Evolutionary conservation across 1,140 invertebrate species (phyloP).

Genomic region (Colletes latitarsis): DNA sequence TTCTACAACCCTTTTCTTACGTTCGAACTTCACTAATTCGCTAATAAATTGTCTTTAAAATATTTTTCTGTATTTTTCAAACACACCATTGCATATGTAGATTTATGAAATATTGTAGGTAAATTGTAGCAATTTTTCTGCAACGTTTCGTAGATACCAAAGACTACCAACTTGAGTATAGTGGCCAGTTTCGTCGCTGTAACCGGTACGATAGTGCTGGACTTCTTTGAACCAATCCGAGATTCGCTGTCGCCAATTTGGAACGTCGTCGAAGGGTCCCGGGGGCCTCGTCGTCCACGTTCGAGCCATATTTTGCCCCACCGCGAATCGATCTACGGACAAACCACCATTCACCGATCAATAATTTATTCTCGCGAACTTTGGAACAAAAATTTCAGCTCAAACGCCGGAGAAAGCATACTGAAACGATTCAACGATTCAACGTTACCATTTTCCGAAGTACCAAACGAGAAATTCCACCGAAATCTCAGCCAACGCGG

Average conservation of each 20-base stretch:
- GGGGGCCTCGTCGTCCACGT: conserved; percentile 89
- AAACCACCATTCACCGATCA: conserved; percentile 9
- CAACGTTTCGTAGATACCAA: neutral
- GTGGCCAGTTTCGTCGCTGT: conserved; percentile 87
- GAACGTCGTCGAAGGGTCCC: conserved; percentile 82
- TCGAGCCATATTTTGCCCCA: conserved; percentile 91
- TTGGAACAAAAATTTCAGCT: neutral
- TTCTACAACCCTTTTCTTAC: too few relatives aligned
- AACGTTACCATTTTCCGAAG: too few relatives aligned
- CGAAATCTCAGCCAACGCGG: neutral
- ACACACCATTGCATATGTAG: too few relatives aligned
- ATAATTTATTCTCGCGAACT: neutral
- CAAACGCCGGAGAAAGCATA: too few relatives aligned
- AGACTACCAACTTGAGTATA: conserved; percentile 87
- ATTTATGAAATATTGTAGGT: too few relatives aligned
- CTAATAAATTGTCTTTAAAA: too few relatives aligned
- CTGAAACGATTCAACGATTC: too few relatives aligned
- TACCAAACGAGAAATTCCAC: too few relatives aligned
- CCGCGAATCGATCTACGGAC: conserved; percentile 85
- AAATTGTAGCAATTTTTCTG: too few relatives aligned
- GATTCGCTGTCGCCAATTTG: conserved; percentile 88
- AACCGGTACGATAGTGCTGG: conserved; percentile 85
- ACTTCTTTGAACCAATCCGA: conserved; percentile 92
- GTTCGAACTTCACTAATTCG: too few relatives aligned
- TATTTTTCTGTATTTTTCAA: too few relatives aligned